Evolutionary conservation across 2,888 invertebrate species (phyloP), one percentile per base, ranked within the genome.

Genomic region (Octodonta nipae): DNA sequence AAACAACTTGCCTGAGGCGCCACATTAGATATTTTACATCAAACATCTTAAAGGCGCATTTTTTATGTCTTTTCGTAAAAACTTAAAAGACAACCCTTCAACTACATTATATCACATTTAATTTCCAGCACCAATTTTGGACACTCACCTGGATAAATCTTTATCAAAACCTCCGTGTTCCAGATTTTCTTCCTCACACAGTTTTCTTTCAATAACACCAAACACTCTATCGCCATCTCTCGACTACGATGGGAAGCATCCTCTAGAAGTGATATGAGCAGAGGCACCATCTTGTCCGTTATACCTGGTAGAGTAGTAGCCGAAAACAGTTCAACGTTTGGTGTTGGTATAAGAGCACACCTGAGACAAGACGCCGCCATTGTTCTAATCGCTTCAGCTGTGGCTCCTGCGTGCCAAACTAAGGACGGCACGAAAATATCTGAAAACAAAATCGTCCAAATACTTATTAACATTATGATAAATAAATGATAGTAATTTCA

Each of bases 371-470:
- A 73, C 1, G 76, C 70, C 3, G 82, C 80, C 17, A 82, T 77
- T 0, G 81, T 79, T 28, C 87, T 67, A 29, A 84, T 71, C 1
- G 83, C 78, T 50, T 79, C 80, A 0, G 84, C 80, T 0, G 78
- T 73, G 26, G 76, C 68, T 0, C 87, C 87, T 6, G 85, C 78
- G 3, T 68, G 66, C 87, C 88, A 88, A 11, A 79, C 71, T 38
- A 84, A 60, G 44, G 79, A 78, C 2, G 80, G 78, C 42, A 78
- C 58, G 46, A 87, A 71, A 34, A 80, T 69, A 34, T 75, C 75
- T 72, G 43, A 30, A 86, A 71, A 35, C n/a, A n/a, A n/a, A n/a
- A n/a, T n/a, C n/a, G n/a, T n/a, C n/a, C n/a, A n/a, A n/a, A n/a
- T n/a, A n/a, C n/a, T n/a, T n/a, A n/a, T n/a, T n/a, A n/a, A n/a